Conservation (phyloP, 2,888 invertebrate species). For the Ectemnius lituratus region DNA sequence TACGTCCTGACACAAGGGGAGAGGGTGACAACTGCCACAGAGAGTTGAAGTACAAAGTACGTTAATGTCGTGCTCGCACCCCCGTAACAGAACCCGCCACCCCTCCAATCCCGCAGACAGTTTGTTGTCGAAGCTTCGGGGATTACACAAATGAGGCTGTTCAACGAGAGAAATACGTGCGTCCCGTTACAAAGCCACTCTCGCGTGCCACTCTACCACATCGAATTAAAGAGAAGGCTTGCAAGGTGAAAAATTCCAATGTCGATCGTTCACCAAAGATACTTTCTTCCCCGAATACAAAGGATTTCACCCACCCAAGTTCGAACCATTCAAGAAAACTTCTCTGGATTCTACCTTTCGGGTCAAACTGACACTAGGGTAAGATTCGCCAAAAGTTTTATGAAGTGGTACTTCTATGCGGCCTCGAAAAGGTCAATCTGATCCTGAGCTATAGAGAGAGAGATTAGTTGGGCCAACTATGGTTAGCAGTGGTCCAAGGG, state of each 20-base stretch:
- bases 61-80: slow-evolving; percentile 64
- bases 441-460: not conserved
- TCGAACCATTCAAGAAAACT: slow-evolving; percentile 58
- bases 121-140: slow-evolving; percentile 72
- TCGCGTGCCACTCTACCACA: slow-evolving; percentile 27
- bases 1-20: slow-evolving; percentile 11
- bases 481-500: slow-evolving; percentile 30
- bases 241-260: slow-evolving; percentile 54
- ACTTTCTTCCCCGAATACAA: slow-evolving; percentile 62
- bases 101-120: slow-evolving; percentile 57
- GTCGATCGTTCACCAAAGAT: slow-evolving; percentile 54
- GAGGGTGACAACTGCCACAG: slow-evolving; percentile 37
- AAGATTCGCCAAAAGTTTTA: too few species aligned
- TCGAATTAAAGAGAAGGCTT: slow-evolving; percentile 55
- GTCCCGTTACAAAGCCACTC: slow-evolving; percentile 61
- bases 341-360: slow-evolving; percentile 10
- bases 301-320: slow-evolving; percentile 56
- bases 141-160: slow-evolving; percentile 73
- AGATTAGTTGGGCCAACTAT: slow-evolving; percentile 1
- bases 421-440: too few species aligned
- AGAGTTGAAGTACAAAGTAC: slow-evolving; percentile 65
- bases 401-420: too few species aligned
- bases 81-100: slow-evolving; percentile 33
- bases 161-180: slow-evolving; percentile 65
- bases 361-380: too few species aligned